phyloP scores from a whole-genome alignment of 2,888 invertebrate species.

The Drosophila recens region DNA sequence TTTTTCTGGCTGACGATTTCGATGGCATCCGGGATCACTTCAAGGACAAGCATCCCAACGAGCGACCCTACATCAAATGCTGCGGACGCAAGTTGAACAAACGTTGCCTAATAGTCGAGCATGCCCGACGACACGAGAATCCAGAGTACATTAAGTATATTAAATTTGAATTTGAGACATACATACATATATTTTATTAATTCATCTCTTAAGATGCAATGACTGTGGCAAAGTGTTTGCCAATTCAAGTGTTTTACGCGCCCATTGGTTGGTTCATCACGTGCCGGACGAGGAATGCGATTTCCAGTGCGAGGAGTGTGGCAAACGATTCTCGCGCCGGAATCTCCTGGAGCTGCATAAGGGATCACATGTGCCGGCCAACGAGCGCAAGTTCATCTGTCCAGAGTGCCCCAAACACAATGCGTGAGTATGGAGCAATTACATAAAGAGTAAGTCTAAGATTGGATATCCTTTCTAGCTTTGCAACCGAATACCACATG shows the following conservation, averaged over 20 bases:
- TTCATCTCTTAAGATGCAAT: constrained; percentile 70
- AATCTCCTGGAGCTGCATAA: constrained; percentile 83
- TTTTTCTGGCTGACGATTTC: constrained; percentile 78
- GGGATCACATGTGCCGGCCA: constrained; percentile 80
- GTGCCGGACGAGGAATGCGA: constrained; percentile 82
- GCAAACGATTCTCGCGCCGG: constrained; percentile 82
- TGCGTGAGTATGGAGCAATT: constrained; percentile 60
- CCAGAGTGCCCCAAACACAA: constrained; percentile 76
- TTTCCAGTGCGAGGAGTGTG: constrained; percentile 83
- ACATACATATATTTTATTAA: background rate
- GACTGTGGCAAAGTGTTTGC: constrained; percentile 83
- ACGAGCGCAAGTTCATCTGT: constrained; percentile 77
- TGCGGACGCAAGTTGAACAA: constrained; percentile 84
- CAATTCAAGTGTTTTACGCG: constrained; percentile 82
- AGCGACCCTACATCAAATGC: constrained; percentile 82
- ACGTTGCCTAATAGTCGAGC: constrained; percentile 83
- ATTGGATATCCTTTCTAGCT: constrained; percentile 55
- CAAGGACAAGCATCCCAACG: constrained; percentile 73
- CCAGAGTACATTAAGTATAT: constrained; percentile 84
- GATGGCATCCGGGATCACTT: constrained; percentile 82
- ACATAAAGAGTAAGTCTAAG: background rate
- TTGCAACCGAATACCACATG: constrained; percentile 83
- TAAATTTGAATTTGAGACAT: background rate
- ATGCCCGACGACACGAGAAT: constrained; percentile 83
- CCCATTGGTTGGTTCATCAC: constrained; percentile 82